A percentile compares a stretch with the other conserved stretches of the same genome.
These are phyloP conservation scores for Pterocles orientalis DNA, from an alignment of 2,113 vertebrate genomes.

Conservation along the genomic window DNA sequence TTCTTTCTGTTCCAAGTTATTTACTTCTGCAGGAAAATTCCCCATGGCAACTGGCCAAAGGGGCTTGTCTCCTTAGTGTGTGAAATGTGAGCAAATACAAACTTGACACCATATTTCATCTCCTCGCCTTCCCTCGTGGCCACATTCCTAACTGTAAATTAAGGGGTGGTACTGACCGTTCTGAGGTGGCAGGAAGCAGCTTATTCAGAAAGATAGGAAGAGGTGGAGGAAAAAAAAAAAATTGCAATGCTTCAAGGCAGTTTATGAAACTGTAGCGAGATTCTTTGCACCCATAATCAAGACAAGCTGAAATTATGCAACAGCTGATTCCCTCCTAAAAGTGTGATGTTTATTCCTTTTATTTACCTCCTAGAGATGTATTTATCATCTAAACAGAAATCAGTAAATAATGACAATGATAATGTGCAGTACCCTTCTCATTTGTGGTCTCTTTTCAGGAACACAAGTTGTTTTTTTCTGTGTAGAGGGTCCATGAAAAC, in stretches of 20 bases:
- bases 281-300: neutral
- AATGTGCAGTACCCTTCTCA: neutral
- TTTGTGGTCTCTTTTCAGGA: neutral
- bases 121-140: constrained; percentile 46
- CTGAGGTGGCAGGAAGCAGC: constrained; percentile 38
- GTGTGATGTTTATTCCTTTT: neutral
- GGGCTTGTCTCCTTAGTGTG: constrained; percentile 49
- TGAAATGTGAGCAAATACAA: constrained; percentile 62
- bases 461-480: neutral
- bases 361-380: neutral
- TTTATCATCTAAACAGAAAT: neutral
- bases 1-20: constrained; percentile 67
- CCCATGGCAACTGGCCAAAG: constrained; percentile 68
- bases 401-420: neutral
- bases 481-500: neutral
- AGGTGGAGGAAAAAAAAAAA: neutral
- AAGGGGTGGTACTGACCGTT: constrained; percentile 55
- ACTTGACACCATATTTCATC: constrained; percentile 50
- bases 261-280: constrained; percentile 34
- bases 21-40: constrained; percentile 69
- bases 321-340: constrained; percentile 37
- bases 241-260: constrained; percentile 55
- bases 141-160: constrained; percentile 74
- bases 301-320: constrained; percentile 58
- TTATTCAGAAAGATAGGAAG: constrained; percentile 48